Percentiles rank a stretch among this genome's conserved stretches.
These are phyloP conservation scores for Brachionus rubens DNA, from an alignment of 1,140 invertebrate genomes.

Conservation along the genomic window DNA sequence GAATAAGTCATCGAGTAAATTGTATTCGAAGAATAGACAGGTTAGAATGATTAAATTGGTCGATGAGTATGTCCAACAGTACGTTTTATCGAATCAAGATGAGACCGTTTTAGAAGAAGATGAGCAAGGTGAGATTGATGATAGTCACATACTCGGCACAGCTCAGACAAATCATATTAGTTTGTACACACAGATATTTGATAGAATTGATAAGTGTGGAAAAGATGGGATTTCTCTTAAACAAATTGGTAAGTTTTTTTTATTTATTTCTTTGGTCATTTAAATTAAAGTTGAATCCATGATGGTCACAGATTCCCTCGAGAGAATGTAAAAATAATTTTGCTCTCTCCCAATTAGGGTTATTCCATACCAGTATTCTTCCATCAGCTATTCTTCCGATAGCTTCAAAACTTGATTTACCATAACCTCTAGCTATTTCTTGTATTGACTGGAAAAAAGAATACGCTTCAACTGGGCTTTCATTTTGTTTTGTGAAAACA, in stretches of 20 bases:
- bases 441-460: too few species aligned
- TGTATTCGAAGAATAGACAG: background rate
- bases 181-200: conserved; percentile 38
- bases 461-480: too few species aligned
- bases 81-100: conserved; percentile 5
- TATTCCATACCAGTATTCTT: too few species aligned
- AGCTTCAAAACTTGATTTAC: too few species aligned
- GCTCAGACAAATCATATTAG: background rate
- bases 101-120: conserved; percentile 9
- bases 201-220: conserved; percentile 23
- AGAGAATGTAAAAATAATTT: too few species aligned
- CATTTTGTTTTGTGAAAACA: too few species aligned
- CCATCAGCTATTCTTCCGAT: too few species aligned
- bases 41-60: conserved; percentile 28
- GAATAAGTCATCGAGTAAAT: background rate
- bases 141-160: background rate
- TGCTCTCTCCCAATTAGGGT: too few species aligned
- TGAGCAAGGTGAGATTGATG: background rate
- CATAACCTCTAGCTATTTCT: too few species aligned
- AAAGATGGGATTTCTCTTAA: conserved; percentile 40
- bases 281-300: too few species aligned
- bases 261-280: too few species aligned
- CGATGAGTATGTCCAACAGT: conserved; percentile 1
- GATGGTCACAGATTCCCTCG: too few species aligned
- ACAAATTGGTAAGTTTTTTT: background rate